Evolutionary conservation across 1,140 invertebrate species (phyloP), one percentile per base, ranked within the genome.

Genomic region (Drosophila kanapiae): DNA sequence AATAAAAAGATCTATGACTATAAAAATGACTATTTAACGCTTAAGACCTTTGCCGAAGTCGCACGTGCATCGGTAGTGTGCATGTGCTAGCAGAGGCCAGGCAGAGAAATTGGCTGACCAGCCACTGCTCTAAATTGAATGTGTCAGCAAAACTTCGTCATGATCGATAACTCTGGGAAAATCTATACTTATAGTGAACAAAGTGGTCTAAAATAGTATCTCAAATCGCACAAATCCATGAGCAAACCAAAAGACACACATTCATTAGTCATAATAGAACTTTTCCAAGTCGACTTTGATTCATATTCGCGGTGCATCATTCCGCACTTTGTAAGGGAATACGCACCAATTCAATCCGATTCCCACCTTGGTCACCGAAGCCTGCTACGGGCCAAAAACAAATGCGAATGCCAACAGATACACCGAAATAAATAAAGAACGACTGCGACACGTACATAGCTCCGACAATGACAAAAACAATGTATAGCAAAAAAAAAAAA

Each of bases 401-500:
- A 60, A 78, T 67, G 29, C 60, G 61, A 54, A 31, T 45, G 37
- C 38, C 4, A 59, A 45, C 31, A 49, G 67, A 68, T 70, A 68
- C 67, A 54, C 67, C 45, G 45, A 70, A 70, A 65, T 63, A 65
- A 62, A 57, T 67, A 71, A 53, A 75, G 70, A 88, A 67, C 48
- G 48, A 27, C 23, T 23, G 23, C 62, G 65, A 69, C 84, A 84
- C 80, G 77, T 88, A 84, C 80, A 69, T 88, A 60, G 72, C 62
- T 60, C 49, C 49, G 16, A 37, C 59, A 61, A 58, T 62, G 38
- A 65, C 56, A 38, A 70, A 63, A 70, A 69, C 31, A 37, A 61
- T 35, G 14, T 37, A 42, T n/a, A 48, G 29, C 62, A 8, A 35
- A 49, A 33, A 59, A 31, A 58, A 70, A 80, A 45, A 11, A 45